These are phyloP conservation scores for Gopherus flavomarginatus DNA, from an alignment of 2,113 vertebrate species.

Conservation along the genomic window DNA sequence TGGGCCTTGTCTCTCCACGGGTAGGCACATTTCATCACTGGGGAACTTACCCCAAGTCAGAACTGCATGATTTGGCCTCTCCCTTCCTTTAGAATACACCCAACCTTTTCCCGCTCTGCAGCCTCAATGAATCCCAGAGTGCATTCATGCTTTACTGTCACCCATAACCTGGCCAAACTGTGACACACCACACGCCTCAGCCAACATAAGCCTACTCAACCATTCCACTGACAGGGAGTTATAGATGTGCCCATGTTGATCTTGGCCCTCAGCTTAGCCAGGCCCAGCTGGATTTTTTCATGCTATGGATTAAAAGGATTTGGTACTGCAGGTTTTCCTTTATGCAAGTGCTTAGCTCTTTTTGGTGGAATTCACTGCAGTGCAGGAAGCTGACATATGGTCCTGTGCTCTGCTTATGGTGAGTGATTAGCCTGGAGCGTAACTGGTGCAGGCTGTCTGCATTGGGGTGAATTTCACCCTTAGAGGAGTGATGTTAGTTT, in stretches of 20 bases:
- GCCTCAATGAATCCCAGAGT: not conserved
- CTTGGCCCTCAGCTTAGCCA: not conserved
- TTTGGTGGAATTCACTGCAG: too few relatives aligned
- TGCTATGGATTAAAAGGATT: not conserved
- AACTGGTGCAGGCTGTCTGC: not conserved
- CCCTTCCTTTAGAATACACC: not conserved
- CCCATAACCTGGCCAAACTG: not conserved
- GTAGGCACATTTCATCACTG: not conserved
- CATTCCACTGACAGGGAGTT: not conserved
- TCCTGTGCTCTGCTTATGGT: too few relatives aligned
- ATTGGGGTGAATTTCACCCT: not conserved
- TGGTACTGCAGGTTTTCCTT: too few relatives aligned
- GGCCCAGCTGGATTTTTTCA: not conserved
- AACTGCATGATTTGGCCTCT: not conserved
- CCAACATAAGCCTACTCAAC: not conserved
- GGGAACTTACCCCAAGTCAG: not conserved
- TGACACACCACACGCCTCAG: not conserved
- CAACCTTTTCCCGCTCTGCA: not conserved
- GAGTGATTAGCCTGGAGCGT: not conserved
- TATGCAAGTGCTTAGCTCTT: too few relatives aligned
- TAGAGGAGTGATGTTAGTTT: not conserved
- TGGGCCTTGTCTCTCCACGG: not conserved
- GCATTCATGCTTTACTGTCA: not conserved
- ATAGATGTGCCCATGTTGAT: not conserved
- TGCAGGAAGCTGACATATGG: not conserved